Base-by-base conservation (phyloP, 2,113 vertebrate genomes). In the Phyllostomus hastatus region DNA sequence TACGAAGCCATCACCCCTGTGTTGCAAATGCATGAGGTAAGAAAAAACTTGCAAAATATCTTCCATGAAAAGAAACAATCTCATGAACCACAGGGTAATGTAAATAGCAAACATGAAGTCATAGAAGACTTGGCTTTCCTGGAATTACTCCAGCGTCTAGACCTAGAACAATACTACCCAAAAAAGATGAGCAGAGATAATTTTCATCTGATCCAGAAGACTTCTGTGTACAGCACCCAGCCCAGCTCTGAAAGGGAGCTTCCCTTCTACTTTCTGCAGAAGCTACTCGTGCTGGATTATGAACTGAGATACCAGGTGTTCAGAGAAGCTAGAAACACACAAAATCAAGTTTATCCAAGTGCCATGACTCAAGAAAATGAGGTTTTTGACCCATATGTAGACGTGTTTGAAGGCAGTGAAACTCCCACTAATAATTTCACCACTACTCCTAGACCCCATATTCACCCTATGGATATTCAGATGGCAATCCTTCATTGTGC, bases 401-500 rank as follows among this genome's bases (percentile, higher is more conserved):
- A 75, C 7, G 1, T 98, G 41, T 90, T 38, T 15, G 82, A 97
- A 90, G 50, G 83, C 2, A 88, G 1, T 2, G 66, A 46, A 0
- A 2, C 0, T 43, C 4, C 3, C 31, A 46, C 70, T 16, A 24
- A 16, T 26, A n/a, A 84, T 73, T 35, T 28, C 64, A 16, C 35
- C 67, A 38, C 59, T 33, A 41, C n/a, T 33, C 24, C 61, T 38
- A 69, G 75, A 4, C 28, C 69, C 67, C 80, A 73, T 10, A 80
- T 98, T 59, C 98, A 99, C 93, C 98, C 98, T 28, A 98, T 99
- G 97, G 98, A 99, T 80, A 93, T 98, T 86, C 98, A 99, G 83
- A 99, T 99, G 98, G 97, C 98, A 87, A 97, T 98, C 87, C 98
- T 98, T 96, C 97, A 98, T 90, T 98, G 97, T 91, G 97, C 98